A percentile compares a stretch with the other conserved stretches of the same genome.
phyloP scores from a whole-genome alignment of 2,113 vertebrate genomes.

The Rousettus leschenaultii region DNA sequence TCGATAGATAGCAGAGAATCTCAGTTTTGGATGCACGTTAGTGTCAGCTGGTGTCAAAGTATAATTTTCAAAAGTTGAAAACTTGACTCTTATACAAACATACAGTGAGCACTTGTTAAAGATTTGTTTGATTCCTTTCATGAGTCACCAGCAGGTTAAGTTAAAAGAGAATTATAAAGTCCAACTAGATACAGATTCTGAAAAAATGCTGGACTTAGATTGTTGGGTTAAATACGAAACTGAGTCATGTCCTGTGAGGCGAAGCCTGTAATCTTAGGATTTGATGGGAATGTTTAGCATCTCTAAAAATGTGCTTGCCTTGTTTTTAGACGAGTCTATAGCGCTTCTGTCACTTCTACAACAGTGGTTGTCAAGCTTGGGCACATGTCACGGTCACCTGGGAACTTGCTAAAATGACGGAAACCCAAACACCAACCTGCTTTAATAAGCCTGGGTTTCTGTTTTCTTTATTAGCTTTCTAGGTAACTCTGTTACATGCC shows the following conservation, averaged over 20 bases:
- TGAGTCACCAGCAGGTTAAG: neutral
- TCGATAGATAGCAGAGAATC: neutral
- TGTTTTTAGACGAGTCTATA: neutral
- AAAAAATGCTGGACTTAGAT: neutral
- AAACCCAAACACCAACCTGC: neutral
- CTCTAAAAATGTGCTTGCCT: neutral
- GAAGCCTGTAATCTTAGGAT: neutral
- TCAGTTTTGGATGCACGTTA: conserved; percentile 3
- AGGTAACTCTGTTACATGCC: neutral
- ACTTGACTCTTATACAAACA: conserved; percentile 17
- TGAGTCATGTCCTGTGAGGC: neutral
- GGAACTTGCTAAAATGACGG: neutral
- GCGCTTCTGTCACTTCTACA: neutral
- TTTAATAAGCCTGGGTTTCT: neutral
- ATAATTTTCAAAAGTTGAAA: conserved; percentile 51
- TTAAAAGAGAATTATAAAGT: conserved; percentile 47
- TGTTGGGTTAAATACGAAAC: neutral
- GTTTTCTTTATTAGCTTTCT: neutral
- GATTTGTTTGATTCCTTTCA: conserved; percentile 37
- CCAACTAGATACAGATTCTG: neutral
- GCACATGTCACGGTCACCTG: neutral
- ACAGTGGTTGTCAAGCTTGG: neutral
- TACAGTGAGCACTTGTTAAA: neutral
- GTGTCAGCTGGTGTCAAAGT: conserved; percentile 35
- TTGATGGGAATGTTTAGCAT: neutral